Conservation (phyloP, 1,140 invertebrate genomes). For the Oedothorax gibbosus region DNA sequence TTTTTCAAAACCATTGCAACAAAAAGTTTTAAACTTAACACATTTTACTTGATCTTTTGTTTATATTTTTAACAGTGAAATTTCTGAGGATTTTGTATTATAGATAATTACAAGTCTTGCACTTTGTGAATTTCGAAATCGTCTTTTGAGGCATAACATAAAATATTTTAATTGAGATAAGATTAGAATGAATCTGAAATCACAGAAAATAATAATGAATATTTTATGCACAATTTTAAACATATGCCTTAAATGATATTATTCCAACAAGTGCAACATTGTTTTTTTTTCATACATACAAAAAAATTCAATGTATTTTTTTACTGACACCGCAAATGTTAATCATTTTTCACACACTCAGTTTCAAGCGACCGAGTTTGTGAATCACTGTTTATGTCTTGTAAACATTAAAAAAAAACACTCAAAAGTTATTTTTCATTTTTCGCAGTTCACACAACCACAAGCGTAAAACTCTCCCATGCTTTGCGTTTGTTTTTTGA, state of each 20-base stretch:
- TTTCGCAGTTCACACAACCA: too few species aligned
- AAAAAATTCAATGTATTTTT: neutral
- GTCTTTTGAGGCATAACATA: neutral
- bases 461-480: too few species aligned
- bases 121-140: too few species aligned
- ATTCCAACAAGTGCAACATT: neutral
- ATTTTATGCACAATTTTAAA: too few species aligned
- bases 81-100: neutral
- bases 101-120: too few species aligned
- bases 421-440: too few species aligned
- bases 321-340: neutral
- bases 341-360: constrained; percentile 10
- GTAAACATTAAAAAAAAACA: too few species aligned
- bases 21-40: neutral
- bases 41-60: neutral
- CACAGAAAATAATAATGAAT: too few species aligned
- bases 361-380: neutral
- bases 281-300: neutral
- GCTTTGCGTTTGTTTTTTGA: too few species aligned
- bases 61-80: neutral
- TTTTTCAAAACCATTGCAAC: neutral
- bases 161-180: neutral
- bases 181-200: neutral
- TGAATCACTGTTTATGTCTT: too few species aligned
- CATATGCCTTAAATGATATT: neutral